A percentile compares a stretch with the other conserved stretches of the same genome.
phyloP scores from a whole-genome alignment of 2,113 vertebrate genomes.

The Pungitius pungitius region DNA sequence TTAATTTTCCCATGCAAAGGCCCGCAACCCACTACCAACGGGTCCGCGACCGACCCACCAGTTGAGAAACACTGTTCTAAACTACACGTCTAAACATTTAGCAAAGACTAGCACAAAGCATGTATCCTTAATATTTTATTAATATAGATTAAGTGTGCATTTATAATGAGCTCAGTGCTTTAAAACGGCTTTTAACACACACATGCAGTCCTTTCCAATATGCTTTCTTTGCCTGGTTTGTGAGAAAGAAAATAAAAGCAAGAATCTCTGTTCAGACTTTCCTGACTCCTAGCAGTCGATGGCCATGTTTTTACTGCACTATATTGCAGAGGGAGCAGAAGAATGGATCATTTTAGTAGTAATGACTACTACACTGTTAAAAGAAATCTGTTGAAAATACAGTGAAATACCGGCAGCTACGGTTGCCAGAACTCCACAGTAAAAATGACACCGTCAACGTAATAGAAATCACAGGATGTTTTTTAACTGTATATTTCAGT shows the following conservation, averaged over 20 bases:
- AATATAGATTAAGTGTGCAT: constrained; percentile 11
- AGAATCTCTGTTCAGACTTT: constrained; percentile 7
- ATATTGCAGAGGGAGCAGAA: constrained; percentile 20
- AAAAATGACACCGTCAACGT: too few relatives aligned
- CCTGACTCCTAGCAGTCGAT: constrained; percentile 9
- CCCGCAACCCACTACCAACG: too few relatives aligned
- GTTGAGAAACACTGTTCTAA: too few relatives aligned
- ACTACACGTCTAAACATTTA: background rate
- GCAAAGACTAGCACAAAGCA: background rate
- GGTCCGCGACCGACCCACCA: too few relatives aligned
- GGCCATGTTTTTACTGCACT: constrained; percentile 17
- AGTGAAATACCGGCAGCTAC: too few relatives aligned
- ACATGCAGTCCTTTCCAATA: constrained; percentile 8
- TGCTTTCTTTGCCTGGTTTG: constrained; percentile 25
- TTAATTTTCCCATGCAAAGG: too few relatives aligned
- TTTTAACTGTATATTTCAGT: too few relatives aligned
- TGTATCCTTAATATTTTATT: background rate
- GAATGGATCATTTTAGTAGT: constrained; percentile 25
- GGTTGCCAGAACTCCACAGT: too few relatives aligned
- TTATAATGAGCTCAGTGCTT: constrained; percentile 13
- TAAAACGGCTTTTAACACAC: background rate
- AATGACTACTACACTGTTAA: too few relatives aligned
- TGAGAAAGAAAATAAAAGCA: background rate
- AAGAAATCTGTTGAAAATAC: too few relatives aligned
- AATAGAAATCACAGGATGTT: too few relatives aligned